A percentile compares a stretch with the other conserved stretches of the same genome.
Conservation (phyloP, 2,888 invertebrate species). For the Athalia cordata region DNA sequence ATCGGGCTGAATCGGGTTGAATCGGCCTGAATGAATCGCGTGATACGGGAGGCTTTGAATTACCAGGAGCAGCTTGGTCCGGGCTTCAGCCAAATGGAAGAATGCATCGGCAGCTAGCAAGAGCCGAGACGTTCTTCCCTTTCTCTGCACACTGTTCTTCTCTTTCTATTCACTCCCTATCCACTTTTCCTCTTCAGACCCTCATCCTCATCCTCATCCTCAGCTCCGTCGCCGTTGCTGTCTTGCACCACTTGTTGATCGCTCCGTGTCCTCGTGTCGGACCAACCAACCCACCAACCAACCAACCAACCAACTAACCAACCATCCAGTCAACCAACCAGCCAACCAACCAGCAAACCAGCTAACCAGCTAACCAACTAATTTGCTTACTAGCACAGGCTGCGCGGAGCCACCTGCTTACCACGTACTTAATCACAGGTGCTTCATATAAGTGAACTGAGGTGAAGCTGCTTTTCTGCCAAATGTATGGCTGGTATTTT, state of each 20-base stretch:
- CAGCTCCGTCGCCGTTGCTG: conserved; percentile 30
- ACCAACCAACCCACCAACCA: conserved; percentile 34
- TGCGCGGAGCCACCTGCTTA: conserved; percentile 43
- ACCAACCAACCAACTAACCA: conserved; percentile 29
- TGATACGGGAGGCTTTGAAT: conserved; percentile 39
- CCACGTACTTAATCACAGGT: conserved; percentile 46
- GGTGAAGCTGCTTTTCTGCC: conserved; percentile 28
- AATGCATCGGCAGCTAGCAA: conserved; percentile 33
- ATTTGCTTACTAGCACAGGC: conserved; percentile 39
- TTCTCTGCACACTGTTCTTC: background rate
- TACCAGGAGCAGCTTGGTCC: conserved; percentile 43
- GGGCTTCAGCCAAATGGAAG: conserved; percentile 34
- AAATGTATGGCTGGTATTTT: background rate
- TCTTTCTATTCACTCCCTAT: conserved; percentile 35
- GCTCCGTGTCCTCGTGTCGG: conserved; percentile 43
- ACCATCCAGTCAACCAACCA: background rate
- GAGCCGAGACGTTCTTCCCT: conserved; percentile 22
- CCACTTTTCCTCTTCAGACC: conserved; percentile 45
- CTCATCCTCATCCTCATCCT: conserved; percentile 37
- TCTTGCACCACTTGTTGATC: conserved; percentile 47
- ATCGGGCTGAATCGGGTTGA: conserved; percentile 8
- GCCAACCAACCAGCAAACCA: background rate
- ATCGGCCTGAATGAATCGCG: conserved; percentile 25
- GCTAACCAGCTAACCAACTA: conserved; percentile 39
- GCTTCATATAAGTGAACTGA: conserved; percentile 32